Conservation (phyloP, 1,140 invertebrate species). For the Atta colombica region DNA sequence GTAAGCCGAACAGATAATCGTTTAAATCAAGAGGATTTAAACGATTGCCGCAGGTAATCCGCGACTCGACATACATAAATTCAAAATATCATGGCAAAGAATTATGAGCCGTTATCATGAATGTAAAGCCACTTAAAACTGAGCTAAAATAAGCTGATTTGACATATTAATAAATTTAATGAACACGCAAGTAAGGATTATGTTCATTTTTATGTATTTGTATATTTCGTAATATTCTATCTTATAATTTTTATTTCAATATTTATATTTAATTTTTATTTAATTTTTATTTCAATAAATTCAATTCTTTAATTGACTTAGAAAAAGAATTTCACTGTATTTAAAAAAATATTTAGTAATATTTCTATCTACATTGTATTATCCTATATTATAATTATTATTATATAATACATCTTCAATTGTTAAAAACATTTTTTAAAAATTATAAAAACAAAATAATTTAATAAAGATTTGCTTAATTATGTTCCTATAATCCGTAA, state of each 20-base stretch:
- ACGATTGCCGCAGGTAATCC: conserved; percentile 1
- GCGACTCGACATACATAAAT: background rate
- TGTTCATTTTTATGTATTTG: background rate
- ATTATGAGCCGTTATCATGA: conserved; percentile 15
- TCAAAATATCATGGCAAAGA: conserved; percentile 32
- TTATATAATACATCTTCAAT: background rate
- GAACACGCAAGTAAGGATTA: background rate
- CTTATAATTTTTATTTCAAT: background rate
- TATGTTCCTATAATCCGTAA: background rate
- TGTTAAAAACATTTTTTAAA: background rate
- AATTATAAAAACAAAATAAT: background rate
- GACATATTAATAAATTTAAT: conserved; percentile 18
- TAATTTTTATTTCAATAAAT: background rate
- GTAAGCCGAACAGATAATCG: conserved; percentile 44
- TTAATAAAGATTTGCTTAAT: background rate
- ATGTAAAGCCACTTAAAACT: background rate
- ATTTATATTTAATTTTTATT: no score
- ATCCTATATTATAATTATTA: background rate
- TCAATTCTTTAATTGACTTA: background rate
- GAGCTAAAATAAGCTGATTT: conserved; percentile 1
- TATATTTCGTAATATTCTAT: background rate
- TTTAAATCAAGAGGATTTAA: conserved; percentile 35
- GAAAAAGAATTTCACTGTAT: background rate
- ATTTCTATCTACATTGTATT: background rate
- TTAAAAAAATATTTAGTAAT: background rate